Conservation (phyloP, 2,113 vertebrate species). For the Urocynchramus pylzowi region DNA sequence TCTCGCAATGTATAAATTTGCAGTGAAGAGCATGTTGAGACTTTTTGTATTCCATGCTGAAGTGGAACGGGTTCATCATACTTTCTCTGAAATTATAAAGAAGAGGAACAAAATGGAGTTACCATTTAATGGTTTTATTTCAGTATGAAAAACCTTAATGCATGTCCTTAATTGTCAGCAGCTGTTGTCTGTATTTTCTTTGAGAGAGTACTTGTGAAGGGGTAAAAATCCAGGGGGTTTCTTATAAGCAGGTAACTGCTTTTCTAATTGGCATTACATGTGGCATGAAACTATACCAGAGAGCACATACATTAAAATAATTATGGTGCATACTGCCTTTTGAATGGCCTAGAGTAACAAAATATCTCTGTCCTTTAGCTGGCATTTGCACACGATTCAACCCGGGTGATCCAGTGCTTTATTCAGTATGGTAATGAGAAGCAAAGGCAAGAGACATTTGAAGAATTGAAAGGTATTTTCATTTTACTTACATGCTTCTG, state of each 20-base stretch:
- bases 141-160: neutral
- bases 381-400: conserved; percentile 92
- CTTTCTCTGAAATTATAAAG: neutral
- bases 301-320: neutral
- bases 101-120: neutral
- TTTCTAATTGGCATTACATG: neutral
- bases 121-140: neutral
- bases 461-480: conserved; percentile 85
- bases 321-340: neutral
- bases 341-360: neutral
- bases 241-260: neutral
- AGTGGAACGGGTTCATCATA: neutral
- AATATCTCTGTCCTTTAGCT: conserved; percentile 70
- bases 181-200: neutral
- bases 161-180: neutral
- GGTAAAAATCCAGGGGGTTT: neutral
- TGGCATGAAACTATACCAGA: neutral
- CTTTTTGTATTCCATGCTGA: neutral
- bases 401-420: conserved; percentile 92
- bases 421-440: conserved; percentile 86
- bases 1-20: neutral
- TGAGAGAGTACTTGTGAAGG: neutral
- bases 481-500: neutral
- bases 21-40: neutral
- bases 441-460: conserved; percentile 83